phyloP scores from a whole-genome alignment of 2,113 vertebrate species.

The Coptodon bakossiorum region DNA sequence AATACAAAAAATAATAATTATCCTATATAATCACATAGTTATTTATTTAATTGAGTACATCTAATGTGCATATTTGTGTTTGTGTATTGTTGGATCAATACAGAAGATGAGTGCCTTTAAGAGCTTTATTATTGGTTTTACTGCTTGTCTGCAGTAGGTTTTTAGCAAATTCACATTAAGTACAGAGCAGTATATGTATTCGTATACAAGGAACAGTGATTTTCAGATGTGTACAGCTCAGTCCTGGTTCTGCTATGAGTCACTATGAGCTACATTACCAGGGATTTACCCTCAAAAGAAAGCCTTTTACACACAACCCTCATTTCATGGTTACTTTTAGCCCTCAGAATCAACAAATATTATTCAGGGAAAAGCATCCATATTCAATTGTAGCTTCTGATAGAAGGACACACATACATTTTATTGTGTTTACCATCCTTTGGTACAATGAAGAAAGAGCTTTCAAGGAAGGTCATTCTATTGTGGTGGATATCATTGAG shows the following conservation, averaged over 20 bases:
- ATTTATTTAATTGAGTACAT: not conserved
- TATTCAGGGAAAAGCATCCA: not conserved
- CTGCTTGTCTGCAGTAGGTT: slow-evolving; percentile 53
- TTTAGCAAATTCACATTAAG: slow-evolving; percentile 64
- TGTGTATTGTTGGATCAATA: not conserved
- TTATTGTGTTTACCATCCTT: not conserved
- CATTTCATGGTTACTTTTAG: not conserved
- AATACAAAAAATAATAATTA: not conserved
- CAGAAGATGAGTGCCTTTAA: slow-evolving; percentile 17
- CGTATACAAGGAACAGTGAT: slow-evolving; percentile 62
- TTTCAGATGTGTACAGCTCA: slow-evolving; percentile 41
- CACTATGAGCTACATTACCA: slow-evolving; percentile 4
- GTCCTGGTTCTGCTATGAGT: slow-evolving; percentile 11
- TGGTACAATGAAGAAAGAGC: not conserved
- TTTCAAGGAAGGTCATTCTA: not conserved
- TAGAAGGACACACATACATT: not conserved
- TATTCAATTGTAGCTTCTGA: not conserved
- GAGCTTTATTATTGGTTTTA: slow-evolving; percentile 62
- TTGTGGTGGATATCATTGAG: not conserved
- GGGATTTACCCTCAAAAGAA: not conserved
- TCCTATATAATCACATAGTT: not conserved
- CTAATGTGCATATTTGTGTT: not conserved
- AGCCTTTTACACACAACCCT: not conserved
- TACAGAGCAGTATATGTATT: slow-evolving; percentile 63
- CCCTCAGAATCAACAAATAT: slow-evolving; percentile 2